Conservation (phyloP, 2,888 invertebrate species). For the Epinotia brunnichana region DNA sequence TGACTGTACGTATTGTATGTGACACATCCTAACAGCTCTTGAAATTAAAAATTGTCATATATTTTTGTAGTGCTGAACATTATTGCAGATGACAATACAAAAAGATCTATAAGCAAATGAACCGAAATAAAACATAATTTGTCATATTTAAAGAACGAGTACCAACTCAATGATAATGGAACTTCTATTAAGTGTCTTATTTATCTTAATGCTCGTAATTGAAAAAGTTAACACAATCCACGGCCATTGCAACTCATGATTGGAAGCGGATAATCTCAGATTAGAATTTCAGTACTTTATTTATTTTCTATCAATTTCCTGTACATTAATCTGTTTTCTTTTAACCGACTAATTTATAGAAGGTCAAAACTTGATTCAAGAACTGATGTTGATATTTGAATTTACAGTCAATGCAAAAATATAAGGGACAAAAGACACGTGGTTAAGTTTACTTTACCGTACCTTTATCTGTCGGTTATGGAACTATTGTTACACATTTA, state of each 20-base stretch:
- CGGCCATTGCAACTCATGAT: background rate
- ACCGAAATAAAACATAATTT: background rate
- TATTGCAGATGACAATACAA: too few relatives aligned
- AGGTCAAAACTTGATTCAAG: too few relatives aligned
- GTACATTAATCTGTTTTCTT: background rate
- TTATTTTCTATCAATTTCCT: background rate
- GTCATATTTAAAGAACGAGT: background rate
- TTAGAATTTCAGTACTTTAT: slow-evolving; percentile 21
- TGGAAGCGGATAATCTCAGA: background rate
- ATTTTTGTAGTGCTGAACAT: too few relatives aligned
- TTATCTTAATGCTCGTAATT: slow-evolving; percentile 11
- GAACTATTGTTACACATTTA: too few relatives aligned
- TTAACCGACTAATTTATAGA: background rate
- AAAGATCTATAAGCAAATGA: background rate
- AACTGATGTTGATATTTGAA: too few relatives aligned
- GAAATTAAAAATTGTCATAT: too few relatives aligned
- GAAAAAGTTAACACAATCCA: slow-evolving; percentile 1
- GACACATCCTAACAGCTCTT: too few relatives aligned
- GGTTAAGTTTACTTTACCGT: too few relatives aligned
- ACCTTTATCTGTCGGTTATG: too few relatives aligned
- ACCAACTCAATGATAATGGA: background rate
- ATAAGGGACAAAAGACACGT: too few relatives aligned
- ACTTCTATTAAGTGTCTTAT: slow-evolving; percentile 8
- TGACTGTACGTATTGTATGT: too few relatives aligned
- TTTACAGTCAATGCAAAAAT: too few relatives aligned